phyloP scores from a whole-genome alignment of 2,797 vertebrate species.

The Syngnathus acus region DNA sequence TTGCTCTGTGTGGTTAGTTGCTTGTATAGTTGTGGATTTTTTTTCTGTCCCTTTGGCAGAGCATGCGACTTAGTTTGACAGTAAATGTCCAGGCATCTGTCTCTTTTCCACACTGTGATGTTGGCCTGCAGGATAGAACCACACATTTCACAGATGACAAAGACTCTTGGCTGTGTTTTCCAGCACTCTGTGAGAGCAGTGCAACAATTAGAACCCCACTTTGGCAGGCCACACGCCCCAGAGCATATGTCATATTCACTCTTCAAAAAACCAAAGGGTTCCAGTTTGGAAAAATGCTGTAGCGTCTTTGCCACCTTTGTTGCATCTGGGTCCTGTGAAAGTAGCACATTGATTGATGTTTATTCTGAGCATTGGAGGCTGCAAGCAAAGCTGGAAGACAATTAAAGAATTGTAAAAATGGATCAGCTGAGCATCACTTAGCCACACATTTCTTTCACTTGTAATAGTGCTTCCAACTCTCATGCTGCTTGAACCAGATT shows the following conservation, averaged over 20 bases:
- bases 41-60: slow-evolving; percentile 56
- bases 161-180: slow-evolving; percentile 68
- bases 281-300: slow-evolving; percentile 57
- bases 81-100: slow-evolving; percentile 79
- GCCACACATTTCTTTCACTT: slow-evolving; percentile 54
- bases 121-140: slow-evolving; percentile 58
- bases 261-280: slow-evolving; percentile 71
- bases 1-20: neutral
- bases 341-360: slow-evolving; percentile 72
- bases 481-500: slow-evolving; percentile 34
- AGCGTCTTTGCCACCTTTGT: slow-evolving; percentile 72
- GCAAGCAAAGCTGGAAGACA: slow-evolving; percentile 65
- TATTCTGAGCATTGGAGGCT: slow-evolving; percentile 64
- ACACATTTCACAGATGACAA: slow-evolving; percentile 71
- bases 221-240: slow-evolving; percentile 68
- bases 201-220: slow-evolving; percentile 73
- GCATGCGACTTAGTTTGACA: slow-evolving; percentile 67
- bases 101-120: slow-evolving; percentile 63
- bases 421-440: slow-evolving; percentile 60
- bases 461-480: slow-evolving; percentile 44
- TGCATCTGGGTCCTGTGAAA: slow-evolving; percentile 66
- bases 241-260: slow-evolving; percentile 75
- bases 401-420: slow-evolving; percentile 66
- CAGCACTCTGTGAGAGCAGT: slow-evolving; percentile 63
- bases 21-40: slow-evolving; percentile 41